Evolutionary conservation across 2,888 invertebrate species (phyloP).

Genomic region (Orthosia gracilis): DNA sequence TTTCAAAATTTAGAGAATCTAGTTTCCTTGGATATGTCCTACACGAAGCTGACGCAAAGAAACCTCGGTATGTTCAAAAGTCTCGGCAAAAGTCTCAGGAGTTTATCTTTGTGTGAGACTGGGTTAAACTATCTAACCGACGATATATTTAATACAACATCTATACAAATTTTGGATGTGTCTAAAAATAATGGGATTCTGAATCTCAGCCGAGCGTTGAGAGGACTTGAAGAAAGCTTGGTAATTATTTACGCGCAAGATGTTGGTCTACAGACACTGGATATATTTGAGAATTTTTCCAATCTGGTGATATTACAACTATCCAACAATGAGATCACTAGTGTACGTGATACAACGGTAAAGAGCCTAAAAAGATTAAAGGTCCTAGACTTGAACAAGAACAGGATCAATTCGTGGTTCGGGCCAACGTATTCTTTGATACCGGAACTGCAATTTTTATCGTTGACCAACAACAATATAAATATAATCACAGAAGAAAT

Average conservation of each 20-base stretch:
- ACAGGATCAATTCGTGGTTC: conserved; percentile 91
- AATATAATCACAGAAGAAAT: conserved; percentile 91
- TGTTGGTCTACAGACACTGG: conserved; percentile 80
- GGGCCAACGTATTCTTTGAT: conserved; percentile 80
- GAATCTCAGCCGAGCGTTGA: conserved; percentile 75
- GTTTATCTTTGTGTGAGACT: conserved; percentile 86
- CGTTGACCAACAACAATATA: conserved; percentile 89
- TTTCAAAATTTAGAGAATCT: conserved; percentile 72
- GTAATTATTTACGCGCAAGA: conserved; percentile 86
- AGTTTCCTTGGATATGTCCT: conserved; percentile 80
- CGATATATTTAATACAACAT: conserved; percentile 82
- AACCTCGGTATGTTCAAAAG: conserved; percentile 68
- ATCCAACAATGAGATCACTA: conserved; percentile 87
- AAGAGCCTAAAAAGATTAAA: conserved; percentile 80
- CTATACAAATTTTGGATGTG: conserved; percentile 88
- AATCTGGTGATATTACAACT: conserved; percentile 88
- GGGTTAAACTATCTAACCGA: conserved; percentile 79
- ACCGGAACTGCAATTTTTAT: conserved; percentile 82
- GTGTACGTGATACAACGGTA: conserved; percentile 75
- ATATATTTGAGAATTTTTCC: conserved; percentile 79
- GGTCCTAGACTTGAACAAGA: conserved; percentile 88
- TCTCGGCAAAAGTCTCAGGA: conserved; percentile 72
- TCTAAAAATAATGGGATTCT: conserved; percentile 88
- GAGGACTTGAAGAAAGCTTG: conserved; percentile 83
- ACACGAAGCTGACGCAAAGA: conserved; percentile 71